Evolutionary conservation across 2,888 invertebrate genomes (phyloP).

Genomic region (Suillia variegata): DNA sequence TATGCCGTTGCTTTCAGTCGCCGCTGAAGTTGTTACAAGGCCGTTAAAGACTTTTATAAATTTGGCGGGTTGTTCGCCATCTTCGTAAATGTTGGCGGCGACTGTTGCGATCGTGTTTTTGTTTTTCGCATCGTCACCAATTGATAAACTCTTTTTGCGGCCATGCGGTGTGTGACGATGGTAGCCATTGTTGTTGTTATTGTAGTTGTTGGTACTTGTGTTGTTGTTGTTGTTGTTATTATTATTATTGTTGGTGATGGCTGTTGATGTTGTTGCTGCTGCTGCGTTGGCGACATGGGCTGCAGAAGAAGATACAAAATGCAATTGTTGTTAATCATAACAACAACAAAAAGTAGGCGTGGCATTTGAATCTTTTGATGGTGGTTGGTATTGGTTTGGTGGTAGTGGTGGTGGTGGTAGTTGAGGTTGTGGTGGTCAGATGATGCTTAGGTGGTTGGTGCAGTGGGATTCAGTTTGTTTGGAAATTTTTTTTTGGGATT

Average conservation of each 20-base stretch:
- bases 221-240: conserved; percentile 23
- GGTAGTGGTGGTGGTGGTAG: conserved; percentile 12
- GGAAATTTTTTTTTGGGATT: conserved; percentile 9
- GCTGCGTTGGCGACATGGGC: conserved; percentile 14
- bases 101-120: background rate
- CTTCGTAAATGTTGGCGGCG: conserved; percentile 29
- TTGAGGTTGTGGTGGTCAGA: conserved; percentile 7
- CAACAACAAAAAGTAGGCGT: conserved; percentile 16
- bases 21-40: conserved; percentile 17
- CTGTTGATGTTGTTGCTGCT: conserved; percentile 19
- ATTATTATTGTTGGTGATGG: conserved; percentile 25
- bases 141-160: conserved; percentile 33
- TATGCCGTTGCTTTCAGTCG: conserved; percentile 9
- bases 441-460: conserved; percentile 13
- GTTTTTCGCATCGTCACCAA: conserved; percentile 23
- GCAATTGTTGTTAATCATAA: conserved; percentile 18
- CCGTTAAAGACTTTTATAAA: conserved; percentile 50
- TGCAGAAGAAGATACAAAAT: conserved; percentile 29
- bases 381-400: conserved; percentile 10
- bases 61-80: conserved; percentile 50
- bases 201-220: conserved; percentile 18
- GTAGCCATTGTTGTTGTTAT: conserved; percentile 19
- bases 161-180: conserved; percentile 17
- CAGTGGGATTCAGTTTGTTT: conserved; percentile 20
- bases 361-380: conserved; percentile 22